Evolutionary conservation across 2,888 invertebrate genomes (phyloP), one percentile per base, ranked within the genome.

Genomic region (Aporophyla nigra): DNA sequence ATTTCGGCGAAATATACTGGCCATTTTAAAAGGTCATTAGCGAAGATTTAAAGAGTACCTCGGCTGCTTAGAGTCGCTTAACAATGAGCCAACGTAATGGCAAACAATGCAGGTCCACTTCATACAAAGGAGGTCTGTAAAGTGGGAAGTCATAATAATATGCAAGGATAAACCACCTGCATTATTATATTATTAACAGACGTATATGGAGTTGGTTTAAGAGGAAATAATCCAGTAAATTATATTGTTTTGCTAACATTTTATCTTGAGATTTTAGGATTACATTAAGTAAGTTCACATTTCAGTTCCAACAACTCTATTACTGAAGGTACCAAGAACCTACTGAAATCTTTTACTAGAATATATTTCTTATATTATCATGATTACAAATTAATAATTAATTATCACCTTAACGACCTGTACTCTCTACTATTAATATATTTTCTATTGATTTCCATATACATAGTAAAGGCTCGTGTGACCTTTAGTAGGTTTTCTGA

Each of bases 21-120:
- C 87, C 92, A 92, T 93, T 95, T 95, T 94, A 94, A 94, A 94
- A 93, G 94, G 91, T 93, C 94, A 94, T 95, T 95, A 94, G 92
- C 85, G 93, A 94, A 95, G 94, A 95, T 95, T 95, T 95, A 95
- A 94, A 93, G 94, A 93, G 93, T 93, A 91, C 92, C 92, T 92
- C 89, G 86, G 89, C 90, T 93, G 93, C 92, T 93, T 94, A 93
- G 89, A 93, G 93, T 93, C 91, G 93, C 90, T 92, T 93, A 92
- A 93, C 95, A 94, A 94, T 94, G 93, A 92, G 91, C 90, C 89
- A 88, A 88, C 86, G 87, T 93, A 93, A 94, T 93, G 88, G 92
- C 89, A 91, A 93, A 93, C 93, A 93, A 92, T 92, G 92, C 91
- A 90, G 87, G 90, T 89, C 89, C 87, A 88, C 87, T 86, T 81